These are phyloP conservation scores for Clupea harengus DNA, from an alignment of 2,113 vertebrate genomes.

Conservation along the genomic window DNA sequence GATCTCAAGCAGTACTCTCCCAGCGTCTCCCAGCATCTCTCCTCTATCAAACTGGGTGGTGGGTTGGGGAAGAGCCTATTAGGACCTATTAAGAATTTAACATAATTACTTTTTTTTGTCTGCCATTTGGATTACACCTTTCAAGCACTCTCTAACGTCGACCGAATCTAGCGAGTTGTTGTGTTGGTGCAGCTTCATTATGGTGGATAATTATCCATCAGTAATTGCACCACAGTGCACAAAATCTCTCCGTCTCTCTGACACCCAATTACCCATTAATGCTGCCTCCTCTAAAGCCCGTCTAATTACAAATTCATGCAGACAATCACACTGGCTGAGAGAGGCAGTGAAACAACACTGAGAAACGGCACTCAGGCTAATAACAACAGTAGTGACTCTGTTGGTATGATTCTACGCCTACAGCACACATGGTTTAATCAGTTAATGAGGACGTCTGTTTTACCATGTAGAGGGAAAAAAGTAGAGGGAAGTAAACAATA, in stretches of 20 bases:
- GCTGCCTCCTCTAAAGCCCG: conserved; percentile 38
- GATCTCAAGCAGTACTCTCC: not conserved
- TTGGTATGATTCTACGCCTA: not conserved
- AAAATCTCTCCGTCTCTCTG: not conserved
- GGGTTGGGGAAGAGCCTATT: not conserved
- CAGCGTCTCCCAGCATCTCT: not conserved
- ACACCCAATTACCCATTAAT: not conserved
- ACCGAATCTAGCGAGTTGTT: not conserved
- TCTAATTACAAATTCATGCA: conserved; percentile 44
- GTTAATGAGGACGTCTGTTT: not conserved
- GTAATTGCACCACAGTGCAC: conserved; percentile 55
- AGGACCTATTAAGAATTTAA: not conserved
- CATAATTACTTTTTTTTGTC: not conserved
- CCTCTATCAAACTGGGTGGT: too few species aligned
- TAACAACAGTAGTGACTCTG: not conserved
- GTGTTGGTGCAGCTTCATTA: conserved; percentile 31
- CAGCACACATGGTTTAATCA: not conserved
- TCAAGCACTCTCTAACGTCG: not conserved
- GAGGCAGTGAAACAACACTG: conserved; percentile 10
- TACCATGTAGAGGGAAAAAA: not conserved
- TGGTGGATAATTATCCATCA: conserved; percentile 46
- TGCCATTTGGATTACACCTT: not conserved
- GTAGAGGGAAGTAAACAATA: not conserved
- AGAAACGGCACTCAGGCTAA: not conserved
- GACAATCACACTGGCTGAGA: conserved; percentile 10